Evolutionary conservation across 2,888 invertebrate species (phyloP).

Genomic region (Pseudococcus viburni): DNA sequence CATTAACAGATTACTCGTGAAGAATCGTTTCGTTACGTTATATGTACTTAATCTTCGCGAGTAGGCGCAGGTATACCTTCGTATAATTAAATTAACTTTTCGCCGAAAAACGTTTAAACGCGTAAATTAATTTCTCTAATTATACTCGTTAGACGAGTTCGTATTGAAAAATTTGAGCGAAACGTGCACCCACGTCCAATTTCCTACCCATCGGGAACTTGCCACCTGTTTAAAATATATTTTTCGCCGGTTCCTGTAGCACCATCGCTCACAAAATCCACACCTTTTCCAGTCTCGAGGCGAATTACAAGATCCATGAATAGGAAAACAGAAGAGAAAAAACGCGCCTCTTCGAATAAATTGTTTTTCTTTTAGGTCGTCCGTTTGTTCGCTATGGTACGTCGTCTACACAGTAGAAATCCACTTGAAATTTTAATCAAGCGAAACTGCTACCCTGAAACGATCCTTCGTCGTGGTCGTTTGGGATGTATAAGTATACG

Average conservation of each 20-base stretch:
- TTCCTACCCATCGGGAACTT: not conserved
- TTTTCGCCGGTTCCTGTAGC: not conserved
- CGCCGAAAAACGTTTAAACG: not conserved
- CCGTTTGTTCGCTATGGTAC: not conserved
- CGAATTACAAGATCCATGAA: too few relatives aligned
- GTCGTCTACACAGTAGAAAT: not conserved
- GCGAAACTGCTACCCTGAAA: too few relatives aligned
- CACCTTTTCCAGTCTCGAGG: not conserved
- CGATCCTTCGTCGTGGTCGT: too few relatives aligned
- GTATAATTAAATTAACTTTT: slow-evolving; percentile 23
- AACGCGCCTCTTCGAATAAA: not conserved
- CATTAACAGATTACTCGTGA: slow-evolving; percentile 16
- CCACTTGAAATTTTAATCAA: slow-evolving; percentile 12
- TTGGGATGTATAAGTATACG: too few relatives aligned
- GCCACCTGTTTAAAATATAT: not conserved
- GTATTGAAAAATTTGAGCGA: not conserved
- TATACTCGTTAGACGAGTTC: not conserved
- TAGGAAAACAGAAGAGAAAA: too few relatives aligned
- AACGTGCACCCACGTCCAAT: not conserved
- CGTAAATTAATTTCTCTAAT: slow-evolving; percentile 1
- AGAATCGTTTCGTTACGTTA: not conserved
- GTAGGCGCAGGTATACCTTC: not conserved
- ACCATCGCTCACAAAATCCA: not conserved
- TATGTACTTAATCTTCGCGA: not conserved
- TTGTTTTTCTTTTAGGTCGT: not conserved